Evolutionary conservation across 2,113 vertebrate species (phyloP).

Genomic region (Pygoscelis antarcticus): DNA sequence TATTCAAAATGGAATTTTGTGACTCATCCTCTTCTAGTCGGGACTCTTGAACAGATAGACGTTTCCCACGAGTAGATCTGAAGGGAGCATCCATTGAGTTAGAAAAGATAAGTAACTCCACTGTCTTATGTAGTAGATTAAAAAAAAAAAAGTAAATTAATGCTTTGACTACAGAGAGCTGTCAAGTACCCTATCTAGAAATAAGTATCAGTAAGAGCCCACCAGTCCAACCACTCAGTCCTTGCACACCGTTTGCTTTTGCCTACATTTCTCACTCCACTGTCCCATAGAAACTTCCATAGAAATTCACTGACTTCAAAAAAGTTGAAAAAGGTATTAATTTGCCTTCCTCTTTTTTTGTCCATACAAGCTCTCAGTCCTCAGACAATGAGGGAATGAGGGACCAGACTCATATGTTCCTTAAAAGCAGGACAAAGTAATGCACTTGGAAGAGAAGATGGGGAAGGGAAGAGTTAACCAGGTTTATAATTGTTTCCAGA

Average conservation of each 20-base stretch:
- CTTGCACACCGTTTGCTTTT: not conserved
- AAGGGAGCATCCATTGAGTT: not conserved
- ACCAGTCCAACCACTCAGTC: not conserved
- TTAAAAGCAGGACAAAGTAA: not conserved
- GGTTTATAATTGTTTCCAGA: slow-evolving; percentile 43
- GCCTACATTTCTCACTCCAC: not conserved
- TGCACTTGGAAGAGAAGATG: not conserved
- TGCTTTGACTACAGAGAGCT: not conserved
- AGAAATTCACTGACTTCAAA: not conserved
- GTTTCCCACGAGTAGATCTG: not conserved
- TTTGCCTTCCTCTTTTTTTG: not conserved
- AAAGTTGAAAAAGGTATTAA: not conserved
- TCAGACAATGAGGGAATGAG: not conserved
- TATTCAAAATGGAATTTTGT: not conserved
- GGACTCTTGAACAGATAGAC: not conserved
- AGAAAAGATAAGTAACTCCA: not conserved
- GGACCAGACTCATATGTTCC: not conserved
- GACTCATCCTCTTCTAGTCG: not conserved
- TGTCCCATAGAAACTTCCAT: not conserved
- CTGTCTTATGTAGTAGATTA: not conserved
- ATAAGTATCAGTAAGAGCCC: not conserved
- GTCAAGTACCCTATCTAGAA: not conserved
- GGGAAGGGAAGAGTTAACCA: slow-evolving; percentile 45
- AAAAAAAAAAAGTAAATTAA: not conserved
- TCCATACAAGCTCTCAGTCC: not conserved